Conservation (phyloP, 2,797 vertebrate genomes). For the Hypotaenidia okinawae region DNA sequence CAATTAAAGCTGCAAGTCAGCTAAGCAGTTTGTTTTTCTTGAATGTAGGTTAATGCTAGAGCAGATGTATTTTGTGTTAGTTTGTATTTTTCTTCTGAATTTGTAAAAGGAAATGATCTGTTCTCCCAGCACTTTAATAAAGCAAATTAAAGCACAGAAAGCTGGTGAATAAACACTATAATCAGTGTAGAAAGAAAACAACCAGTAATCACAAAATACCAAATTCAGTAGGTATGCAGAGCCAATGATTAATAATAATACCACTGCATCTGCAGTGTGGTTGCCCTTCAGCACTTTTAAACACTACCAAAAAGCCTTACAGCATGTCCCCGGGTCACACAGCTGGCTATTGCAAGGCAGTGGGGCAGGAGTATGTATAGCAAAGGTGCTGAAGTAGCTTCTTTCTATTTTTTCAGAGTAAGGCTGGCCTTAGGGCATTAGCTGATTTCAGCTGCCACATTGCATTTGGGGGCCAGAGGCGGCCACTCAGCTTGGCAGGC, state of each 20-base stretch:
- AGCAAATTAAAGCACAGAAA: slow-evolving; percentile 1
- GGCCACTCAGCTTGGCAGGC: background rate
- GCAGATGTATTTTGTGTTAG: background rate
- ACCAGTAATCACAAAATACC: background rate
- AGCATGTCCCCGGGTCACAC: background rate
- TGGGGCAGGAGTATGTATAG: background rate
- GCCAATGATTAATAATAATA: background rate
- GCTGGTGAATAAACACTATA: background rate
- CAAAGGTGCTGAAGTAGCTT: background rate
- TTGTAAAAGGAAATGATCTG: background rate
- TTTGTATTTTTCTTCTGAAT: background rate
- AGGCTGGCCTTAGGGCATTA: background rate
- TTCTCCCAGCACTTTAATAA: background rate
- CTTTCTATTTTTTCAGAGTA: background rate
- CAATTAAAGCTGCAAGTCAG: background rate
- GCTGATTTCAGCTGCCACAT: background rate
- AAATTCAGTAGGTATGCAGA: background rate
- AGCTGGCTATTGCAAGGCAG: background rate
- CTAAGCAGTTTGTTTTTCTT: background rate
- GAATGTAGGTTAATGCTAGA: background rate
- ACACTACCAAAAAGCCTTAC: background rate
- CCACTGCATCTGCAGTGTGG: background rate
- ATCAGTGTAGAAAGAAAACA: background rate
- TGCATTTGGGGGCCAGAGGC: background rate
- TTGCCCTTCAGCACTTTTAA: background rate